A percentile compares a stretch with the other conserved stretches of the same genome.
These are phyloP conservation scores for Intellagama lesueurii DNA, from an alignment of 2,797 vertebrate genomes.

Conservation along the genomic window DNA sequence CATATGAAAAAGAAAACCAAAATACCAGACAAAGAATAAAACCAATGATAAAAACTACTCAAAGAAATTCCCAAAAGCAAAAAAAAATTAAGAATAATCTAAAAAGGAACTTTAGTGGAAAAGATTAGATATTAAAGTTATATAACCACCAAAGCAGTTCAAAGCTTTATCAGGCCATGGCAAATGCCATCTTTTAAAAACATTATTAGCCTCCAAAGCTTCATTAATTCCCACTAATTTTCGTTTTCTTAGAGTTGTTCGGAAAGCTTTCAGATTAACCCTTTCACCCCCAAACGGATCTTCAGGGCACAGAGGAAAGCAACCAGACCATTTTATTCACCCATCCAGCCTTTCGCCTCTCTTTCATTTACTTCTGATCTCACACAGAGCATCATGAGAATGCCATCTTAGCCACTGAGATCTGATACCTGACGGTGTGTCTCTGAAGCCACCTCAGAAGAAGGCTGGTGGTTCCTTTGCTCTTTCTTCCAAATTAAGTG, in stretches of 20 bases:
- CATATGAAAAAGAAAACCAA: too few species aligned
- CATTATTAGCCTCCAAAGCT: not conserved
- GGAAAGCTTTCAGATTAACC: not conserved
- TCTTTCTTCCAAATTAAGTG: too few species aligned
- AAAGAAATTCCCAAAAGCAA: too few species aligned
- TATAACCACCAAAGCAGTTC: not conserved
- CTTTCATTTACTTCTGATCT: too few species aligned
- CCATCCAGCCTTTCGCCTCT: too few species aligned
- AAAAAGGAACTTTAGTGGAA: too few species aligned
- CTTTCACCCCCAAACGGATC: not conserved
- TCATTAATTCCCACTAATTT: conserved; percentile 12
- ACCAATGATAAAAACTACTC: too few species aligned
- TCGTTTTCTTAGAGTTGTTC: not conserved
- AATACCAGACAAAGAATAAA: too few species aligned
- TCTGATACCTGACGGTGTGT: too few species aligned
- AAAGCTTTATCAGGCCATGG: not conserved
- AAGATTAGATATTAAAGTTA: not conserved
- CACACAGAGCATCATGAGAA: not conserved
- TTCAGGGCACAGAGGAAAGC: not conserved
- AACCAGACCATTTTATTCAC: too few species aligned
- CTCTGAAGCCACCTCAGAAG: not conserved
- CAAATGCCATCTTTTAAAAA: not conserved
- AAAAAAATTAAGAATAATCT: too few species aligned
- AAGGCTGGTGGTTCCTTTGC: not conserved
- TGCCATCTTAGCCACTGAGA: not conserved